A percentile compares a stretch with the other conserved stretches of the same genome.
Conservation (phyloP, 2,888 invertebrate species). For the Dexiosoma caninum region DNA sequence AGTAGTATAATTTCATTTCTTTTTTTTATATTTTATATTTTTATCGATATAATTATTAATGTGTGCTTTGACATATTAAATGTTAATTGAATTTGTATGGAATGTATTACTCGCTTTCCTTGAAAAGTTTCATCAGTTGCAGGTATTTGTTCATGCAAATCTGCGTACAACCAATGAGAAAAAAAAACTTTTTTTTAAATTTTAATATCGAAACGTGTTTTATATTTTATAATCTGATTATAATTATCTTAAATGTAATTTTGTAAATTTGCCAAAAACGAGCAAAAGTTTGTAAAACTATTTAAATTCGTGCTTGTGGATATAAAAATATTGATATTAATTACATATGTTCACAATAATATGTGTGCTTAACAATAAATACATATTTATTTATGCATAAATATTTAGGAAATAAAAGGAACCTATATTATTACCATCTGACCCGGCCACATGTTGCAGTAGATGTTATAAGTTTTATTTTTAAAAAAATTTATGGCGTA, state of each 20-base stretch:
- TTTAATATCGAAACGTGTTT: slow-evolving; percentile 42
- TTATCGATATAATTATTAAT: not conserved
- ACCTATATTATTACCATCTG: no score
- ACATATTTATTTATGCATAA: no score
- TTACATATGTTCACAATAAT: not conserved
- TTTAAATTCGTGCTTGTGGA: not conserved
- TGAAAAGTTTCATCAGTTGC: slow-evolving; percentile 43
- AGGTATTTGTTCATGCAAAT: not conserved
- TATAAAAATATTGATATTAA: not conserved
- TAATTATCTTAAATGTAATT: slow-evolving; percentile 3
- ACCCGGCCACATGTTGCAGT: no score
- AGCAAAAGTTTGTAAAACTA: not conserved
- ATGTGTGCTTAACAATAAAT: no score
- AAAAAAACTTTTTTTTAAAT: not conserved
- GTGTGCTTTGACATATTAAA: no score
- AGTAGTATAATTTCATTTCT: not conserved
- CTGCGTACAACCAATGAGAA: not conserved
- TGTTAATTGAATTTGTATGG: not conserved
- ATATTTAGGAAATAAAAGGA: no score
- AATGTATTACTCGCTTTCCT: slow-evolving; percentile 37
- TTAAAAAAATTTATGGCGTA: no score
- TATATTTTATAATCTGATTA: not conserved
- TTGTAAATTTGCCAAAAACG: slow-evolving; percentile 11
- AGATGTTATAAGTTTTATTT: no score
- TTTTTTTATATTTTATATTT: not conserved